Conservation (phyloP, 2,888 invertebrate genomes). For the Parnassius apollo region DNA sequence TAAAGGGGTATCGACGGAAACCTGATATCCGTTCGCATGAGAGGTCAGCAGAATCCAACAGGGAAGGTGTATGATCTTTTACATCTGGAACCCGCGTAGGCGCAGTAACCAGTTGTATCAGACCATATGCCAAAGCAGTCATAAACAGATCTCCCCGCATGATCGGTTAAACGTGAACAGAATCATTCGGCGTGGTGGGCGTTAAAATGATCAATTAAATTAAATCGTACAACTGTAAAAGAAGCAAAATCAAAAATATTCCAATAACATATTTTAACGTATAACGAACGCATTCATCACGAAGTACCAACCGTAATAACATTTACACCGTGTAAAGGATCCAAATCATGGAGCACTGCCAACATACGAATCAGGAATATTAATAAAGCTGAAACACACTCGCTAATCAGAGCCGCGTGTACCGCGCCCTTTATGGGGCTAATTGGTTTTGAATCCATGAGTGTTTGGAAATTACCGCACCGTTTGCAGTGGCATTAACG, state of each 20-base stretch:
- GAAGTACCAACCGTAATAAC: conserved; percentile 38
- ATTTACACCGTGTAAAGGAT: conserved; percentile 37
- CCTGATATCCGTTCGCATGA: too few relatives aligned
- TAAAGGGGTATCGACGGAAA: too few relatives aligned
- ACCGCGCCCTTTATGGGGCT: conserved; percentile 35
- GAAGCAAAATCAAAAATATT: conserved; percentile 6
- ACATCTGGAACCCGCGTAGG: too few relatives aligned
- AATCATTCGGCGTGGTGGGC: too few relatives aligned
- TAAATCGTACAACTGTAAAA: conserved; percentile 11
- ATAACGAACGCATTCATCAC: conserved; percentile 32
- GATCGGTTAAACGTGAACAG: too few relatives aligned
- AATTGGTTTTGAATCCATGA: conserved; percentile 42
- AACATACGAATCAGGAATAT: conserved; percentile 41
- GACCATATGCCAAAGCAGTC: too few relatives aligned
- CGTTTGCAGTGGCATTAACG: conserved; percentile 18
- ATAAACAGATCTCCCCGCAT: too few relatives aligned
- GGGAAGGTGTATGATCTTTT: too few relatives aligned
- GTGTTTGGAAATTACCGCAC: conserved; percentile 23
- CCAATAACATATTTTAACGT: conserved; percentile 16
- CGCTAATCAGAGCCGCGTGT: conserved; percentile 43
- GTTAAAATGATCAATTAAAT: background rate
- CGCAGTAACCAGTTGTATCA: too few relatives aligned
- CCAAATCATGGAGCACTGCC: conserved; percentile 34
- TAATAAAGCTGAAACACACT: conserved; percentile 36
- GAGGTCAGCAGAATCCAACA: too few relatives aligned